These are phyloP conservation scores for Dicycla oo DNA, from an alignment of 2,888 invertebrate genomes.

Conservation along the genomic window DNA sequence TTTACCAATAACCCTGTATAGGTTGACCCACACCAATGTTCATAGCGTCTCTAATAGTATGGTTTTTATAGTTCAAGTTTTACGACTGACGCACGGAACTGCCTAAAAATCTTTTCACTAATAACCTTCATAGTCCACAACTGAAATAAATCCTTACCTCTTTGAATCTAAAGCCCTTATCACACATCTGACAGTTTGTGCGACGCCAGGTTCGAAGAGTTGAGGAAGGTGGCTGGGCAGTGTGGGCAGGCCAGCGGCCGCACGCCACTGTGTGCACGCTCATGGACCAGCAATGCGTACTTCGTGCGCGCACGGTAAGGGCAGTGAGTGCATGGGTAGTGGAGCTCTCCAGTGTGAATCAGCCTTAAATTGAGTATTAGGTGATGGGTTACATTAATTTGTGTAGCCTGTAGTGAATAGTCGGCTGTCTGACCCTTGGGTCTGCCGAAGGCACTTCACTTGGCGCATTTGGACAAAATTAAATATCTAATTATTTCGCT, in stretches of 20 bases:
- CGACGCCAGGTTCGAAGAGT: slow-evolving; percentile 68
- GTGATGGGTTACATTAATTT: background rate
- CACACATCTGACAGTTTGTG: slow-evolving; percentile 69
- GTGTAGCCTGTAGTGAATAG: background rate
- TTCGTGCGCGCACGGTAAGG: slow-evolving; percentile 68
- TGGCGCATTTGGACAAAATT: background rate
- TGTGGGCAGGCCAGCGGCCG: slow-evolving; percentile 65
- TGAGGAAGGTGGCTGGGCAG: slow-evolving; percentile 69
- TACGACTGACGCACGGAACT: background rate
- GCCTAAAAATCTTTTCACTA: background rate
- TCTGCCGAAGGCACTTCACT: background rate
- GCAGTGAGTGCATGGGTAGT: slow-evolving; percentile 63
- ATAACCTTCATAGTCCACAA: too few species aligned
- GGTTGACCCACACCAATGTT: too few species aligned
- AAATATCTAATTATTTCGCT: background rate
- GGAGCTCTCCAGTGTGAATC: slow-evolving; percentile 64
- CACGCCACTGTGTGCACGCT: slow-evolving; percentile 66
- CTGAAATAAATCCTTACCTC: slow-evolving; percentile 50
- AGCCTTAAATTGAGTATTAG: slow-evolving; percentile 50
- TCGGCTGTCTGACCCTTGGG: background rate
- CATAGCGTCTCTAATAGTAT: background rate
- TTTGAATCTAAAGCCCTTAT: slow-evolving; percentile 66
- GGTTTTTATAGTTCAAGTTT: background rate
- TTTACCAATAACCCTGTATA: too few species aligned
- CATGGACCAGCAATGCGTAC: slow-evolving; percentile 70